Evolutionary conservation across 2,888 invertebrate species (phyloP), one percentile per base, ranked within the genome.

Genomic region (Pasiphila rectangulata): DNA sequence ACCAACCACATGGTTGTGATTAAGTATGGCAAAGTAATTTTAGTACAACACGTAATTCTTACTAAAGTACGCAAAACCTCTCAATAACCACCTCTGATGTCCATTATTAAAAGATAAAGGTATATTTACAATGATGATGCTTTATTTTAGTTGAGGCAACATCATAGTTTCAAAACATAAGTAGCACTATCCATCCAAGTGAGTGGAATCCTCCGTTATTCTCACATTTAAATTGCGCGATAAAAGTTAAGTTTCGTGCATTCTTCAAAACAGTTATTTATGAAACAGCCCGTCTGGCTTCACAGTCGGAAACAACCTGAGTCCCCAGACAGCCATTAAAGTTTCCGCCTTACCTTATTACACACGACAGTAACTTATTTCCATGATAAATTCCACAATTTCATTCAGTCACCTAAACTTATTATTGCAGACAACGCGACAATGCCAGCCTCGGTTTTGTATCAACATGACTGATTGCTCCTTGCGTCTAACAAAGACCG

Each of bases 401-500:
- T 69, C 68, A 71, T 66, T 69, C 64, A 66, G 64, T 72, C 75
- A 51, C 74, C 67, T 68, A 69, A 68, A 73, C 61, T 72, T 72
- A 70, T 78, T 75, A 72, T 72, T 70, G 69, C 67, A 66, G 64
- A 65, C 67, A 70, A 64, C 67, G 63, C 68, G 69, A 83, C 80
- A 79, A 83, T 80, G 70, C 70, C 77, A 75, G 75, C 74, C 72
- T 66, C 71, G 68, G 77, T 80, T 56, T 51, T 81, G 78, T 81
- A 72, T 75, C 75, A 75, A 79, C 83, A 79, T 84, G 83, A 84
- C 78, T 84, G 83, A 85, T 85, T 80, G 79, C 78, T 69, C 74
- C 72, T 77, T 75, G 73, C 70, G 66, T 64, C 74, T 70, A 71
- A 81, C 82, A 78, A 82, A 80, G 76, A 66, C 76, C 64, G 67